Conservation (phyloP, 1,140 invertebrate species). For the Geopemphigus sp. region DNA sequence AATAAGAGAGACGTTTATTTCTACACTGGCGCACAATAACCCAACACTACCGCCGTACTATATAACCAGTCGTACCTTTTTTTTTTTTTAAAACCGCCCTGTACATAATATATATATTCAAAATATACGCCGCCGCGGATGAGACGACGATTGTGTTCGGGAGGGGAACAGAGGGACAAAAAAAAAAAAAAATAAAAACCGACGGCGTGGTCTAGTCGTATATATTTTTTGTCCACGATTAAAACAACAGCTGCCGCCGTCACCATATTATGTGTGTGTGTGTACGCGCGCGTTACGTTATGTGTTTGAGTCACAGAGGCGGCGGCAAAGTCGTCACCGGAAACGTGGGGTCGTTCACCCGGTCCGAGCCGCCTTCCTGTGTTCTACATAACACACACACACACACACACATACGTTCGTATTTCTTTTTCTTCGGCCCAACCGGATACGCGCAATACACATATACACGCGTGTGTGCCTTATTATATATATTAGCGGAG, state of each 20-base stretch:
- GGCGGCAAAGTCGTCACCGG: conserved; percentile 45
- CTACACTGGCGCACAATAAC: no score
- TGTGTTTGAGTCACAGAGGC: conserved; percentile 12
- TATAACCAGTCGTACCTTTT: no score
- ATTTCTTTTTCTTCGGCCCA: conserved; percentile 43
- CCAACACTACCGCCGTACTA: no score
- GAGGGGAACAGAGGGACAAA: not conserved
- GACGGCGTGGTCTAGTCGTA: not conserved
- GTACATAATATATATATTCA: no score
- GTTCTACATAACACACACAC: conserved; percentile 38
- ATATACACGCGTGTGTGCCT: not conserved
- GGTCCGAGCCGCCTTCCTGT: conserved; percentile 44
- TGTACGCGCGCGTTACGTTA: not conserved
- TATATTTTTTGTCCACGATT: conserved; percentile 10
- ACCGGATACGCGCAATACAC: conserved; percentile 29
- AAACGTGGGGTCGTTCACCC: conserved; percentile 44
- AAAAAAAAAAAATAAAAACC: not conserved
- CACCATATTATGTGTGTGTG: no score
- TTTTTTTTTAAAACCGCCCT: no score
- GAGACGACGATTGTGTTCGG: not conserved
- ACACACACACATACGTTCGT: not conserved
- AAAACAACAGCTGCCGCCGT: conserved; percentile 44
- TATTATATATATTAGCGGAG: conserved; percentile 15
- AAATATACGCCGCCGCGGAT: not conserved
- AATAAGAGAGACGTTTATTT: no score